Evolutionary conservation across 2,888 invertebrate species (phyloP).

Genomic region (Meliscaeva auricollis): DNA sequence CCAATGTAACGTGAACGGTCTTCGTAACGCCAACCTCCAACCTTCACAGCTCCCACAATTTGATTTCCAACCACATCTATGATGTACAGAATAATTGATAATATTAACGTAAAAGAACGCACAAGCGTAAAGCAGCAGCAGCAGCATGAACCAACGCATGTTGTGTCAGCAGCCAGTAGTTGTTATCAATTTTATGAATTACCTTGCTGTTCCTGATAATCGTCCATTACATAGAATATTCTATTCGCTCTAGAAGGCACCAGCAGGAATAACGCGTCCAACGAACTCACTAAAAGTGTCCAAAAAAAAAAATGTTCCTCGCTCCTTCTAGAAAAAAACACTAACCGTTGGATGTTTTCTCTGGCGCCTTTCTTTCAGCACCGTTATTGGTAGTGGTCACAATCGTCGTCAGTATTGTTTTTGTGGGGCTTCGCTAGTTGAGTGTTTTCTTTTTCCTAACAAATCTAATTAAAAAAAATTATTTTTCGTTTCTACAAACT

Average conservation of each 20-base stretch:
- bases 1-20: slow-evolving; percentile 93
- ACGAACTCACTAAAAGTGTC: slow-evolving; percentile 56
- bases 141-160: background rate
- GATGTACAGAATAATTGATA: slow-evolving; percentile 1
- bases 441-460: slow-evolving; percentile 48
- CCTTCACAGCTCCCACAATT: slow-evolving; percentile 86
- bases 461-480: slow-evolving; percentile 81
- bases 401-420: slow-evolving; percentile 27
- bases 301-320: slow-evolving; percentile 43
- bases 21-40: slow-evolving; percentile 91
- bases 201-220: slow-evolving; percentile 73
- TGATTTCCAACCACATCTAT: slow-evolving; percentile 69
- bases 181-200: slow-evolving; percentile 17
- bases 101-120: slow-evolving; percentile 22
- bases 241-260: slow-evolving; percentile 38
- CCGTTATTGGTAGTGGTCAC: slow-evolving; percentile 47
- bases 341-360: slow-evolving; percentile 40
- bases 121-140: slow-evolving; percentile 26
- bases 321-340: slow-evolving; percentile 40
- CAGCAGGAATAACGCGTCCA: slow-evolving; percentile 61
- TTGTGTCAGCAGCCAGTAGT: background rate
- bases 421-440: slow-evolving; percentile 71
- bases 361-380: slow-evolving; percentile 57
- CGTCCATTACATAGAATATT: slow-evolving; percentile 58
- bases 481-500: slow-evolving; percentile 39